Conservation (phyloP, 2,113 vertebrate genomes). For the Cisticola juncidis region DNA sequence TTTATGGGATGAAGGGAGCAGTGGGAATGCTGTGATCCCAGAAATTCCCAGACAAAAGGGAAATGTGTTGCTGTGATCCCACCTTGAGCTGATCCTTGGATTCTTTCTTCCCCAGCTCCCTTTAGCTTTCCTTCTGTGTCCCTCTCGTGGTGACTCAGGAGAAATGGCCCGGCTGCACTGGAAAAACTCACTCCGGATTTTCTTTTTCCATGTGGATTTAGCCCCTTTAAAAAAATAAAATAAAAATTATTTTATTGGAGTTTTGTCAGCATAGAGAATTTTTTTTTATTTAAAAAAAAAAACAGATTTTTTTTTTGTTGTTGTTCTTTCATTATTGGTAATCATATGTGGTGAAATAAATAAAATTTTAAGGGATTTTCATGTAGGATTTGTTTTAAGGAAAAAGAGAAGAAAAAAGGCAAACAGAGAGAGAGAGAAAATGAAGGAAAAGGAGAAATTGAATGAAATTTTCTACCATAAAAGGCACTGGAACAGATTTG, state of each 20-base stretch:
- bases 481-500: not conserved
- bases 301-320: not conserved
- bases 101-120: not conserved
- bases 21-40: not conserved
- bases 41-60: not conserved
- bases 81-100: not conserved
- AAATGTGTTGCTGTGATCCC: not conserved
- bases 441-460: not conserved
- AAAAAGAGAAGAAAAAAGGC: not conserved
- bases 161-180: not conserved
- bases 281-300: not conserved
- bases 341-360: not conserved
- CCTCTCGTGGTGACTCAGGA: slow-evolving; percentile 42
- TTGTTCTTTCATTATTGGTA: not conserved
- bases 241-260: not conserved
- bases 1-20: not conserved
- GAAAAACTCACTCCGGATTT: too few species aligned
- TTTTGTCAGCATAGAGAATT: not conserved
- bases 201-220: not conserved
- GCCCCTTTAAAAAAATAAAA: not conserved
- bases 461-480: not conserved
- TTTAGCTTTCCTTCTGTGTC: slow-evolving; percentile 33
- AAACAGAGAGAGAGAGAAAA: not conserved
- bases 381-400: not conserved
- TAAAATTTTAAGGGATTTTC: not conserved